phyloP scores from a whole-genome alignment of 2,113 vertebrate species.

The Xiphophorus maculatus region DNA sequence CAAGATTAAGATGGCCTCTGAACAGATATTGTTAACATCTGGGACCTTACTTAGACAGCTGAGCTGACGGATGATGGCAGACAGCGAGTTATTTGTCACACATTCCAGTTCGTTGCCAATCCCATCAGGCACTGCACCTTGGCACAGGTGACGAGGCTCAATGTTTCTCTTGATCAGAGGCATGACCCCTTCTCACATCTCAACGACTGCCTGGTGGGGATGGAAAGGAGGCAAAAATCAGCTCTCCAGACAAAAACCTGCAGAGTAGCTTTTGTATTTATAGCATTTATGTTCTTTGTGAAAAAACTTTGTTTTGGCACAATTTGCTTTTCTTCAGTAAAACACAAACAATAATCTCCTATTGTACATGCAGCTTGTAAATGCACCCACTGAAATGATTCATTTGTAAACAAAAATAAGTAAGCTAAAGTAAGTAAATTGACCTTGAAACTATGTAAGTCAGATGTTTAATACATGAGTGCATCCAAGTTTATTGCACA shows the following conservation, averaged over 20 bases:
- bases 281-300: no score
- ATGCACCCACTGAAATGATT: not conserved
- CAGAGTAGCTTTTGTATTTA: not conserved
- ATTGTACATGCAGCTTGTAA: not conserved
- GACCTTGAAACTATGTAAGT: not conserved
- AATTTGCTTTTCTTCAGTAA: not conserved
- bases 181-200: conserved; percentile 81
- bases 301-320: not conserved
- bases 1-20: not conserved
- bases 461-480: not conserved
- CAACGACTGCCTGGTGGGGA: conserved; percentile 19
- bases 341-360: not conserved
- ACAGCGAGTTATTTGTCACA: conserved; percentile 85
- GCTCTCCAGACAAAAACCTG: conserved; percentile 1
- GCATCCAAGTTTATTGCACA: not conserved
- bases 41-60: conserved; percentile 91
- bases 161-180: conserved; percentile 95
- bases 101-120: conserved; percentile 89
- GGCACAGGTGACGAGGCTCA: conserved; percentile 91
- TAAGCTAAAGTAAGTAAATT: not conserved
- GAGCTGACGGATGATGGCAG: conserved; percentile 93
- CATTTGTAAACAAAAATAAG: not conserved
- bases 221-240: conserved; percentile 13
- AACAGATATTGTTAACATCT: not conserved
- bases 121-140: conserved; percentile 86